phyloP scores from a whole-genome alignment of 1,140 invertebrate species.

The Nixonia krombeini region DNA sequence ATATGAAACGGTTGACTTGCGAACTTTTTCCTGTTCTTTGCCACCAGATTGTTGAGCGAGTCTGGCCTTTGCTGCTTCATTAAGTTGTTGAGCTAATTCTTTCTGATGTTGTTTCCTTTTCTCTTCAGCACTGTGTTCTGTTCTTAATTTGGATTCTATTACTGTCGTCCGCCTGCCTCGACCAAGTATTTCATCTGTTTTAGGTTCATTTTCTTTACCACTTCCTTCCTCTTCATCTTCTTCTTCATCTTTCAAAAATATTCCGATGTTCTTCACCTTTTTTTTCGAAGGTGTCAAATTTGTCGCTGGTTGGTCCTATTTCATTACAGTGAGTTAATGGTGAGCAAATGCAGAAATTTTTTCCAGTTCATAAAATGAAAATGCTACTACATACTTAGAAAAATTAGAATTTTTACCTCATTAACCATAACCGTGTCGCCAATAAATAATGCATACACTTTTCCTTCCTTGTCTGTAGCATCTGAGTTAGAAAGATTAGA shows the following conservation, averaged over 20 bases:
- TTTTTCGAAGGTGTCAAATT: slow-evolving; percentile 94
- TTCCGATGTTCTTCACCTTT: slow-evolving; percentile 96
- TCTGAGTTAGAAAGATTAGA: slow-evolving; percentile 89
- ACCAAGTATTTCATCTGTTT: slow-evolving; percentile 77
- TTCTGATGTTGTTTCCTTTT: slow-evolving; percentile 97
- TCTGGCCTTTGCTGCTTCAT: slow-evolving; percentile 92
- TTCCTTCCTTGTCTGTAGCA: slow-evolving; percentile 87
- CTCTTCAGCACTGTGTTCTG: slow-evolving; percentile 96
- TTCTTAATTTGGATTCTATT: slow-evolving; percentile 94
- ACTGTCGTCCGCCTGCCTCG: slow-evolving; percentile 94
- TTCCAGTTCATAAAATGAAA: too few relatives aligned
- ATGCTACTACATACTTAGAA: too few relatives aligned
- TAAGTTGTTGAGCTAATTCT: slow-evolving; percentile 91
- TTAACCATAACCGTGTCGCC: slow-evolving; percentile 97
- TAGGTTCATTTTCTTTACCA: slow-evolving; percentile 79
- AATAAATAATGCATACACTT: slow-evolving; percentile 94
- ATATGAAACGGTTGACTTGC: slow-evolving; percentile 96
- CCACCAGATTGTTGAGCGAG: slow-evolving; percentile 88
- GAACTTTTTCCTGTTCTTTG: slow-evolving; percentile 90
- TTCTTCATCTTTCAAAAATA: slow-evolving; percentile 95
- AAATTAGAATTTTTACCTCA: slow-evolving; percentile 78
- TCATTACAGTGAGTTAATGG: neutral
- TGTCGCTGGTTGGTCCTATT: slow-evolving; percentile 82
- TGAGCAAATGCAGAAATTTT: slow-evolving; percentile 16
- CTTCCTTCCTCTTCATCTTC: slow-evolving; percentile 86